These are phyloP conservation scores for Ochlodes sylvanus DNA, from an alignment of 2,888 invertebrate species.

Conservation along the genomic window DNA sequence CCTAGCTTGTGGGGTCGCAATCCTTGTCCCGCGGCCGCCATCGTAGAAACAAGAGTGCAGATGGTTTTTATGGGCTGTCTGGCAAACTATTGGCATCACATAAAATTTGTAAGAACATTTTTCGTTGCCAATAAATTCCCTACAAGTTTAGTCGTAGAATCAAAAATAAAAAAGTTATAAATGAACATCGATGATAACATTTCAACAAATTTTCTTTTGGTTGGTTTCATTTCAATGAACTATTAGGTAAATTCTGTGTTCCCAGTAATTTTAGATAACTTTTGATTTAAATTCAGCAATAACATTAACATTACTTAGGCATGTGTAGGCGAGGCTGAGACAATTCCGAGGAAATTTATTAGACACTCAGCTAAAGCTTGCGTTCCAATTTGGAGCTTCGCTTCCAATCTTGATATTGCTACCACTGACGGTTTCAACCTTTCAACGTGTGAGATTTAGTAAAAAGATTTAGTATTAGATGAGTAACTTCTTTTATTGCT, in stretches of 20 bases:
- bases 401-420: constrained; percentile 21
- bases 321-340: constrained; percentile 3
- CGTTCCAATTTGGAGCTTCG: constrained; percentile 14
- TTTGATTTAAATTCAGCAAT: neutral
- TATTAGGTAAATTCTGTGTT: neutral
- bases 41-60: too few relatives aligned
- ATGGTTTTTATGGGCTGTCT: too few relatives aligned
- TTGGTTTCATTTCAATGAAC: too few relatives aligned
- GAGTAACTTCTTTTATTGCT: neutral
- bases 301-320: constrained; percentile 1
- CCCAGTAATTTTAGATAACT: neutral
- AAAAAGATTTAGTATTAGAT: neutral
- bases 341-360: constrained; percentile 10
- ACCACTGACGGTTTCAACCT: neutral
- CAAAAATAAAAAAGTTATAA: too few relatives aligned
- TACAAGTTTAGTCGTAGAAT: too few relatives aligned
- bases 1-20: too few relatives aligned
- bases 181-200: too few relatives aligned
- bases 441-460: neutral
- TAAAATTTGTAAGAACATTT: too few relatives aligned
- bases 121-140: too few relatives aligned
- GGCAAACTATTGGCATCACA: too few relatives aligned
- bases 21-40: too few relatives aligned
- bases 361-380: constrained; percentile 14
- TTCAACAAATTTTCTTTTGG: too few relatives aligned